phyloP scores from a whole-genome alignment of 1,140 invertebrate species.

The Medauroidea extradentata region DNA sequence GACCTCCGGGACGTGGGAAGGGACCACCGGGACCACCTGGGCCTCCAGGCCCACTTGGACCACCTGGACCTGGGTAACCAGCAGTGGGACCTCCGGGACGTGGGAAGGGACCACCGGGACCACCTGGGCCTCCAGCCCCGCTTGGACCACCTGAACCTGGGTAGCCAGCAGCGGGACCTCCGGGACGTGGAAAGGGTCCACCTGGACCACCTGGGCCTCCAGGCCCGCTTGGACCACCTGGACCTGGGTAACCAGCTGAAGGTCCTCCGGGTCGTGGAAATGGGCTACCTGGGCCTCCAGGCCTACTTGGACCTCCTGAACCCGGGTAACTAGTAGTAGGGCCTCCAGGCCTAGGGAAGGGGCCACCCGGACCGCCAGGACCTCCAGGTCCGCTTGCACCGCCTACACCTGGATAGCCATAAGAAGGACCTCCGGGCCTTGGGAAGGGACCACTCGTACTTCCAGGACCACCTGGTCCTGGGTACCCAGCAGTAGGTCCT shows the following conservation, averaged over 20 bases:
- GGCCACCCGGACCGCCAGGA: constrained; percentile 3
- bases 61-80: not conserved
- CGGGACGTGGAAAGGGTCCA: not conserved
- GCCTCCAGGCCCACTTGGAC: constrained; percentile 20
- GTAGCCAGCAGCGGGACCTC: not conserved
- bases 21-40: constrained; percentile 6
- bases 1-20: not conserved
- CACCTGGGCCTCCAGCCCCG: not conserved
- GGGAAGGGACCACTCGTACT: constrained; percentile 7
- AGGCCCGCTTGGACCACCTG: not conserved
- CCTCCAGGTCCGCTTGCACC: constrained; percentile 15
- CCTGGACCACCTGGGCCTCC: not conserved
- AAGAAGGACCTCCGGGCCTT: constrained; percentile 4
- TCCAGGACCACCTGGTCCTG: constrained; percentile 1
- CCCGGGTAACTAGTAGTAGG: not conserved
- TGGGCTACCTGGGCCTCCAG: constrained; percentile 4
- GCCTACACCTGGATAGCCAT: constrained; percentile 16
- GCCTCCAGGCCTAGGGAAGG: not conserved
- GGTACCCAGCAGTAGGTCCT: not conserved
- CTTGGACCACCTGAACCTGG: not conserved
- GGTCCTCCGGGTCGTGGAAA: not conserved
- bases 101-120: not conserved
- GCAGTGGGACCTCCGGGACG: not conserved
- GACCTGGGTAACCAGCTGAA: not conserved
- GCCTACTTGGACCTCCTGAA: constrained; percentile 10